Evolutionary conservation across 2,113 vertebrate species (phyloP).

Genomic region (Ploceus nigricollis): DNA sequence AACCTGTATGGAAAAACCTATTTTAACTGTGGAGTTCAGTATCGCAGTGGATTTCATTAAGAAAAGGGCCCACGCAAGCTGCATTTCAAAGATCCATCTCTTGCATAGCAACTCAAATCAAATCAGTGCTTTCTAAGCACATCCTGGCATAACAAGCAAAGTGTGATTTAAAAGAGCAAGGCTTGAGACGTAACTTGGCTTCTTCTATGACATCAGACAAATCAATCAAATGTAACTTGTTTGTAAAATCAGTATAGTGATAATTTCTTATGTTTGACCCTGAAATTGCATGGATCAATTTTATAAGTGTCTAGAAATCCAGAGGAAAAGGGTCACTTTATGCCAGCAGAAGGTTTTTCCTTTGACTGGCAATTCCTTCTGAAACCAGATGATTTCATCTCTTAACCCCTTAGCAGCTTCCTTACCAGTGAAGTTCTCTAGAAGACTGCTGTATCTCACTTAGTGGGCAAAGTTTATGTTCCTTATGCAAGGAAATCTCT

Average conservation of each 20-base stretch:
- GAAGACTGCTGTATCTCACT: neutral
- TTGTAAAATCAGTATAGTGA: neutral
- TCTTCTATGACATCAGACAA: neutral
- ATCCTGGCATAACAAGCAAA: neutral
- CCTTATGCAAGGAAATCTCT: neutral
- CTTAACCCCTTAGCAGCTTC: neutral
- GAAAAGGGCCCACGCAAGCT: conserved; percentile 28
- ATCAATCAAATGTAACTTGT: neutral
- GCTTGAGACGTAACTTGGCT: neutral
- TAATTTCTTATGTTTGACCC: neutral
- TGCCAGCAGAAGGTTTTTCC: neutral
- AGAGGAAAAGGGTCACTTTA: neutral
- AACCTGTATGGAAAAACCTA: conserved; percentile 13
- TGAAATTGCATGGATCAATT: neutral
- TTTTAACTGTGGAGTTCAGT: conserved; percentile 7
- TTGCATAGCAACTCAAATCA: neutral
- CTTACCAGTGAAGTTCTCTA: neutral
- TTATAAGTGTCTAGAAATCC: neutral
- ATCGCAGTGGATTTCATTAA: conserved; percentile 46
- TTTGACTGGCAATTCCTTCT: neutral
- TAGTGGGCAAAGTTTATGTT: neutral
- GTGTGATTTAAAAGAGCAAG: neutral
- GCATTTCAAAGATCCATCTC: neutral
- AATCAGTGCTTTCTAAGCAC: neutral
- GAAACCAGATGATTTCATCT: neutral